phyloP scores from a whole-genome alignment of 2,113 vertebrate species.

The Alethe castanea region DNA sequence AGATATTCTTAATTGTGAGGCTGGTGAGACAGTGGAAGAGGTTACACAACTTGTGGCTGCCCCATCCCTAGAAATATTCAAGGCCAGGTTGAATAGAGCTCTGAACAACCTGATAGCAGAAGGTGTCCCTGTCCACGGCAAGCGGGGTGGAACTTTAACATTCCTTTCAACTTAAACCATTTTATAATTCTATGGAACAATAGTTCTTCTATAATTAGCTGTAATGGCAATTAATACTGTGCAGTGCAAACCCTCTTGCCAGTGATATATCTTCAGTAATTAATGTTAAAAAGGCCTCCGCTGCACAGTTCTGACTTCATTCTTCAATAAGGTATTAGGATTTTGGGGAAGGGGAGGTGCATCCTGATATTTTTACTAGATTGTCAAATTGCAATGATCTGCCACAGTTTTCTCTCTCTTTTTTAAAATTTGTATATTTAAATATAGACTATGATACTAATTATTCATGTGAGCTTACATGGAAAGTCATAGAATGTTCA shows the following conservation, averaged over 20 bases:
- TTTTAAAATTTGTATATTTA: neutral
- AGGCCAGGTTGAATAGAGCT: neutral
- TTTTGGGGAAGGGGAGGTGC: neutral
- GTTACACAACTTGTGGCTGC: neutral
- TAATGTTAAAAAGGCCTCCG: neutral
- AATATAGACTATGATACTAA: neutral
- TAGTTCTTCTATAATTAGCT: neutral
- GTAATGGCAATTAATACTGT: neutral
- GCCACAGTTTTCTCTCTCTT: neutral
- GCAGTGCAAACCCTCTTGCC: neutral
- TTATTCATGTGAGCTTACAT: neutral
- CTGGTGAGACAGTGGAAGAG: neutral
- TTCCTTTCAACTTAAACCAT: neutral
- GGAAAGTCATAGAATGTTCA: neutral
- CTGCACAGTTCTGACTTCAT: neutral
- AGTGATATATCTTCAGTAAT: neutral
- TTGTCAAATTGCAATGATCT: neutral
- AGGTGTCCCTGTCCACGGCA: neutral
- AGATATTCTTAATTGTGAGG: neutral
- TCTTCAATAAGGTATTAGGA: neutral
- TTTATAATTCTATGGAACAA: neutral
- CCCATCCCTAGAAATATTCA: neutral
- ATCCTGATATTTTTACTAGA: neutral
- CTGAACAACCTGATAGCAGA: neutral
- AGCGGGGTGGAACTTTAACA: accelerated